Percentiles rank a stretch among this genome's conserved stretches.
These are phyloP conservation scores for Asobara japonica DNA, from an alignment of 1,140 invertebrate genomes.

Conservation along the genomic window DNA sequence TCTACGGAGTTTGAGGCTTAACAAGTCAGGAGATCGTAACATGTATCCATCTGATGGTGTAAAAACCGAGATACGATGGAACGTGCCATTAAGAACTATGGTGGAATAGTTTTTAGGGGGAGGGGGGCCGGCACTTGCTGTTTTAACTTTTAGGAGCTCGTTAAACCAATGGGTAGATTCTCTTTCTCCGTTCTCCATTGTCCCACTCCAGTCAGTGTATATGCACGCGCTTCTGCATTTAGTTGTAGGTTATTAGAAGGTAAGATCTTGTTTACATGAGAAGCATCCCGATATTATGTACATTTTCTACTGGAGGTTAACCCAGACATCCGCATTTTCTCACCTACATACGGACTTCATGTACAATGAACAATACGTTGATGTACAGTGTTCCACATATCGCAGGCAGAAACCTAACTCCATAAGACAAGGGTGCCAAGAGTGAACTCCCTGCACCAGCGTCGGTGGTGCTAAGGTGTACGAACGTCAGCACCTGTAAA, in stretches of 20 bases:
- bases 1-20: not conserved
- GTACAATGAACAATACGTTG: too few species aligned
- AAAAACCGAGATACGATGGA: conserved; percentile 40
- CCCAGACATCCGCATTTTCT: too few species aligned
- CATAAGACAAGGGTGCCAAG: too few species aligned
- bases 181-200: not conserved
- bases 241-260: conserved; percentile 49
- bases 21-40: not conserved
- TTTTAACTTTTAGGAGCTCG: conserved; percentile 55
- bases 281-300: not conserved
- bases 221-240: conserved; percentile 44
- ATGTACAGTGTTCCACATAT: too few species aligned
- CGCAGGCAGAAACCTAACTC: too few species aligned
- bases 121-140: conserved; percentile 51
- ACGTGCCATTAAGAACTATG: conserved; percentile 48
- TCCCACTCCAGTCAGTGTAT: conserved; percentile 36
- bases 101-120: conserved; percentile 42
- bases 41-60: not conserved
- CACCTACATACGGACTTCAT: too few species aligned
- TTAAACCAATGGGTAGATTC: conserved; percentile 51
- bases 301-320: conserved; percentile 14
- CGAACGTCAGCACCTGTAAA: too few species aligned
- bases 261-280: conserved; percentile 43
- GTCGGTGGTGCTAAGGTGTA: too few species aligned
- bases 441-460: too few species aligned